Conservation (phyloP, 1,140 invertebrate genomes). For the Papilio dardanus region DNA sequence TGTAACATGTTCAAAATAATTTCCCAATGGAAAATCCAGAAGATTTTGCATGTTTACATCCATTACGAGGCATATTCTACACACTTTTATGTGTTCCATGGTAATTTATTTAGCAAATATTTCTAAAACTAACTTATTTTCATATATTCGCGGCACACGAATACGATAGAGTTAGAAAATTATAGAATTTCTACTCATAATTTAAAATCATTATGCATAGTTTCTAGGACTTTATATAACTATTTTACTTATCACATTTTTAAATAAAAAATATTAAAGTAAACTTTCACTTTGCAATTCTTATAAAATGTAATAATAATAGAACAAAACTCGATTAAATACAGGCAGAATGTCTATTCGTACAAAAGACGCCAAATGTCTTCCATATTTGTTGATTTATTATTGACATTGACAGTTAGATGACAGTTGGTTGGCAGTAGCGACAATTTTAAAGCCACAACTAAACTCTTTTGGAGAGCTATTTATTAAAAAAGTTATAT, state of each 20-base stretch:
- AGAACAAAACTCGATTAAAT: conserved; percentile 43
- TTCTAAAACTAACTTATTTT: conserved; percentile 38
- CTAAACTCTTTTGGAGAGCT: background rate
- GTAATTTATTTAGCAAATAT: conserved; percentile 34
- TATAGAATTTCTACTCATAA: conserved; percentile 60
- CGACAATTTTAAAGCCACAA: background rate
- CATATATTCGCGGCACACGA: conserved; percentile 56
- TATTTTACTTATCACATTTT: conserved; percentile 30
- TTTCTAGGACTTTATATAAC: conserved; percentile 4
- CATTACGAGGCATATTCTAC: conserved; percentile 62
- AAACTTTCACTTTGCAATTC: conserved; percentile 18
- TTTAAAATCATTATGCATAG: conserved; percentile 35
- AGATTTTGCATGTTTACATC: conserved; percentile 61
- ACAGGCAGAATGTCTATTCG: conserved; percentile 66
- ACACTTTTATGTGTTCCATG: conserved; percentile 63
- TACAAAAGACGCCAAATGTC: conserved; percentile 67
- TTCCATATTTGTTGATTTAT: conserved; percentile 50
- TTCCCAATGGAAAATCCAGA: conserved; percentile 50
- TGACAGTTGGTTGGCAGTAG: background rate
- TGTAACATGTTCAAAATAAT: conserved; percentile 59
- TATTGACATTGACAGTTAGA: conserved; percentile 40
- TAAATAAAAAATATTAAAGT: conserved; percentile 40
- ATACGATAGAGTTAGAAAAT: conserved; percentile 68
- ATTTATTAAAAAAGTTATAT: too few species aligned
- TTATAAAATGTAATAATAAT: conserved; percentile 26